A percentile compares a stretch with the other conserved stretches of the same genome.
These are phyloP conservation scores for Aspiorhynchus laticeps DNA, from an alignment of 2,113 vertebrate species.

Conservation along the genomic window DNA sequence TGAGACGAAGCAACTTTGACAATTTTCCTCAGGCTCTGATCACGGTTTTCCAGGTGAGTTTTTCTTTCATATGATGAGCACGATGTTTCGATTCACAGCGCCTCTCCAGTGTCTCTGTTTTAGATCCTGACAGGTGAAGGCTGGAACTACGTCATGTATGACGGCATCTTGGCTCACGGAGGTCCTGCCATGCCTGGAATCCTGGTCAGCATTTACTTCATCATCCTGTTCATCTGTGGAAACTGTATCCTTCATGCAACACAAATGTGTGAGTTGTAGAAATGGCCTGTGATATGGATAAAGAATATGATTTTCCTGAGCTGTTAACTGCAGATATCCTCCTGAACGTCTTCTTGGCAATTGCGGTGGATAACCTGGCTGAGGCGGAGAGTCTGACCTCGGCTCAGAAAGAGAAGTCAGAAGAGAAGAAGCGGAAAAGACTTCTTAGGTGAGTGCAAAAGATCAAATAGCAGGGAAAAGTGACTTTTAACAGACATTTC, in stretches of 20 bases:
- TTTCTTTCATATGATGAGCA: neutral
- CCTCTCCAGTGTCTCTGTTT: neutral
- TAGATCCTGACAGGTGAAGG: conserved; percentile 92
- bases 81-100: neutral
- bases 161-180: conserved; percentile 88
- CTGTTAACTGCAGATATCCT: conserved; percentile 79
- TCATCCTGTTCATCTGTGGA: conserved; percentile 90
- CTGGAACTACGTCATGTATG: conserved; percentile 92
- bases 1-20: conserved; percentile 90
- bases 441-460: conserved; percentile 77
- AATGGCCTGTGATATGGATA: neutral
- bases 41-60: conserved; percentile 89
- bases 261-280: neutral
- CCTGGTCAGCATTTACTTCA: conserved; percentile 90
- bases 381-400: conserved; percentile 91
- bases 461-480: neutral
- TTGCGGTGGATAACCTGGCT: conserved; percentile 90
- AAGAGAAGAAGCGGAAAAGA: conserved; percentile 86
- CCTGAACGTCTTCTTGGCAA: conserved; percentile 92
- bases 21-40: conserved; percentile 94
- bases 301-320: conserved; percentile 64
- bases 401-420: conserved; percentile 91
- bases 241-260: conserved; percentile 85
- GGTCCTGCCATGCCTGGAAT: conserved; percentile 87
- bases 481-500: neutral